Percentiles rank a stretch among this genome's conserved stretches.
Evolutionary conservation across 1,140 invertebrate genomes (phyloP).

Genomic region (Hyphantria cunea): DNA sequence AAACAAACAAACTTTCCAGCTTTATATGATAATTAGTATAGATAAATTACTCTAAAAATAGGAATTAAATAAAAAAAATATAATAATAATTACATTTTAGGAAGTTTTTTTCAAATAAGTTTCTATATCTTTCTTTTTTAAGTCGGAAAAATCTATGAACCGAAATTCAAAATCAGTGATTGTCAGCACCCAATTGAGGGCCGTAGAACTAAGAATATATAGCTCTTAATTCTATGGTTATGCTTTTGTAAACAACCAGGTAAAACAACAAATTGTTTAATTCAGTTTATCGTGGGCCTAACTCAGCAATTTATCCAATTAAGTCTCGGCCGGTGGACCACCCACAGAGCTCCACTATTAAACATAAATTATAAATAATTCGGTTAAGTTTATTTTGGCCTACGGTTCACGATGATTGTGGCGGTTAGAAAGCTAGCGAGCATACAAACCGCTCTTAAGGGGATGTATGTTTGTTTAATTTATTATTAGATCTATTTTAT

Average conservation of each 20-base stretch:
- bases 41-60: too few species aligned
- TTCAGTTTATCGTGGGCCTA: constrained; percentile 75
- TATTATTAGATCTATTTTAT: constrained; percentile 33
- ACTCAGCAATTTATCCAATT: constrained; percentile 77
- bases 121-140: too few species aligned
- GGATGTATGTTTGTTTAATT: constrained; percentile 19
- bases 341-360: constrained; percentile 70
- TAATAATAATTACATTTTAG: too few species aligned
- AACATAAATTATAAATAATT: constrained; percentile 78
- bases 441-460: constrained; percentile 9
- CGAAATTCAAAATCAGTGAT: too few species aligned
- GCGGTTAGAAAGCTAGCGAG: constrained; percentile 31
- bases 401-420: constrained; percentile 49
- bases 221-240: too few species aligned
- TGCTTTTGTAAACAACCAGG: constrained; percentile 1
- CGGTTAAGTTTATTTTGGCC: constrained; percentile 69
- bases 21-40: too few species aligned
- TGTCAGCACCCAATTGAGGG: too few species aligned
- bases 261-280: constrained; percentile 70
- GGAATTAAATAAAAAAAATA: too few species aligned
- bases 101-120: too few species aligned
- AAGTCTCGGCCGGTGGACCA: constrained; percentile 63
- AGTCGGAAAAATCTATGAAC: too few species aligned
- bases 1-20: too few species aligned
- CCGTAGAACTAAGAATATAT: too few species aligned